Evolutionary conservation across 1,140 invertebrate genomes (phyloP).

Genomic region (Rhopalosiphum padi): DNA sequence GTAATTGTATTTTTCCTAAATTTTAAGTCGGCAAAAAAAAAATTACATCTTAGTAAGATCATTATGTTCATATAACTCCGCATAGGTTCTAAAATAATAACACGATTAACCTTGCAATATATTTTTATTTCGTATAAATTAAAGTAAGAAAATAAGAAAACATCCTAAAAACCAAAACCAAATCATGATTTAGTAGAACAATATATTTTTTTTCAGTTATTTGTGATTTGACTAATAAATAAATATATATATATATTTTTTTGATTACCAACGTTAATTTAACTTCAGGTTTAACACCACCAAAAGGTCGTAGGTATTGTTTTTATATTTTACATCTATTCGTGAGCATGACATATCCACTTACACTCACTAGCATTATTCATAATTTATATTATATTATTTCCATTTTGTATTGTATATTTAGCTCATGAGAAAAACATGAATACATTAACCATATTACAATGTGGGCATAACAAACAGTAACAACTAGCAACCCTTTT

Average conservation of each 20-base stretch:
- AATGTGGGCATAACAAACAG: neutral
- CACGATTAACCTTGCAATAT: neutral
- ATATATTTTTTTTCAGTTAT: neutral
- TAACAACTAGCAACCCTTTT: neutral
- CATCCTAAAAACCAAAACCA: neutral
- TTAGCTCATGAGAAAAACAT: neutral
- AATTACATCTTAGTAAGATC: too few relatives aligned
- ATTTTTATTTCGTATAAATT: neutral
- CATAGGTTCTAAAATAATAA: neutral
- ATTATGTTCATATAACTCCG: too few relatives aligned
- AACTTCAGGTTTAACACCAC: neutral
- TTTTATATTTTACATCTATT: neutral
- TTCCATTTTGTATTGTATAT: neutral
- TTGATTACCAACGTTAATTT: neutral
- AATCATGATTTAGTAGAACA: neutral
- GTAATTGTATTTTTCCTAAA: too few relatives aligned
- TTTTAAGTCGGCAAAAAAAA: too few relatives aligned
- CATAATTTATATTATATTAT: neutral
- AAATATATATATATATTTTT: neutral
- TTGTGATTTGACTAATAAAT: neutral
- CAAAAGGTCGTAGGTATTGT: neutral
- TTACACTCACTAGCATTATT: neutral
- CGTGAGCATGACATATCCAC: neutral
- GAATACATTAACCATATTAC: neutral
- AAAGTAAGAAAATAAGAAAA: neutral